Conservation (phyloP, 1,140 invertebrate species). For the Teleogryllus occipitalis region DNA sequence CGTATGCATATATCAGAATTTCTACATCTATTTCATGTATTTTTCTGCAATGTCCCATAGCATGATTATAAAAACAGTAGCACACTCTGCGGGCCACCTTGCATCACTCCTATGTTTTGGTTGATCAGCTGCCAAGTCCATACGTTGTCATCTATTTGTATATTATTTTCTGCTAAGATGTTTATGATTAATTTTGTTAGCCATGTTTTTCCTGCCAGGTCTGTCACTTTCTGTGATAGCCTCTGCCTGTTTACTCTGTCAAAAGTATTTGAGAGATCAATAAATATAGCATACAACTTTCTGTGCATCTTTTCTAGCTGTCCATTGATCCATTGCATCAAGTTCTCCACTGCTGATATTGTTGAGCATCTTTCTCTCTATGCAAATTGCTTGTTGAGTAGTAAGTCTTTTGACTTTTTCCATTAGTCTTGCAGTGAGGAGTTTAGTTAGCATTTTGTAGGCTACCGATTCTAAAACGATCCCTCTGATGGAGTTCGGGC, state of each 20-base stretch:
- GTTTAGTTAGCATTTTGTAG: conserved; percentile 15
- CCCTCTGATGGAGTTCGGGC: conserved; percentile 8
- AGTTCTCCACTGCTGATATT: conserved; percentile 10
- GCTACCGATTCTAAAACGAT: conserved; percentile 9
- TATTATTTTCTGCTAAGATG: background rate
- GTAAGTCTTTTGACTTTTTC: background rate
- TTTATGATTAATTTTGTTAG: conserved; percentile 9
- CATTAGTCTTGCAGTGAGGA: background rate
- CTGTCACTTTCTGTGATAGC: background rate
- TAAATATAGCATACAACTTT: background rate
- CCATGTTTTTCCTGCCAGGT: background rate
- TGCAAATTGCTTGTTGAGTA: conserved; percentile 10
- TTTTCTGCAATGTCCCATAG: too few relatives aligned
- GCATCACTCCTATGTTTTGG: conserved; percentile 16
- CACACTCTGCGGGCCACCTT: conserved; percentile 12
- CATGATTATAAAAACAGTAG: background rate
- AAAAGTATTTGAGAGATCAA: background rate
- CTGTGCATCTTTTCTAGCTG: background rate
- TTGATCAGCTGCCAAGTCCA: background rate
- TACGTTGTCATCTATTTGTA: conserved; percentile 9
- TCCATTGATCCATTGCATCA: background rate
- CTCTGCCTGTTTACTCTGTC: background rate
- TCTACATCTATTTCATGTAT: too few relatives aligned
- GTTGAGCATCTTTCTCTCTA: background rate
- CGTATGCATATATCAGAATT: too few relatives aligned